phyloP scores from a whole-genome alignment of 2,888 invertebrate species.

The Nomada fabriciana region DNA sequence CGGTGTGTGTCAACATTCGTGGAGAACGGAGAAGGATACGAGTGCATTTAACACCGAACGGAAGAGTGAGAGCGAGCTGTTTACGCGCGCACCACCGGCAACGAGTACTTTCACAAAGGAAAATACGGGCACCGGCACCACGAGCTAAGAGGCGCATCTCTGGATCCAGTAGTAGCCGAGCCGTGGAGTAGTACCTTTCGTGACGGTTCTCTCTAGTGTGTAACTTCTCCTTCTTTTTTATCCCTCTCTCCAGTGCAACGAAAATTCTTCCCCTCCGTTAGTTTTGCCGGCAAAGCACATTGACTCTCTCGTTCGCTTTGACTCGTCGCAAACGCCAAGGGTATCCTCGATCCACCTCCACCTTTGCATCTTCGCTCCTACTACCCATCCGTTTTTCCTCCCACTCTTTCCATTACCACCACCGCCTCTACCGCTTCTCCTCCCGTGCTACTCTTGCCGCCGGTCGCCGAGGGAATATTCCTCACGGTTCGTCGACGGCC shows the following conservation, averaged over 20 bases:
- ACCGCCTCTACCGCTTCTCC: constrained; percentile 24
- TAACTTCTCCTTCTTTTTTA: constrained; percentile 52
- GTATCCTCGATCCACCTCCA: constrained; percentile 57
- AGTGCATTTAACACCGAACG: constrained; percentile 18
- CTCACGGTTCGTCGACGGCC: constrained; percentile 68
- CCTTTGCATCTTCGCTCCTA: constrained; percentile 30
- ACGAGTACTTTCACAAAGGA: constrained; percentile 54
- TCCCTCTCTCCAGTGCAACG: constrained; percentile 27
- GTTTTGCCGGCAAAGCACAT: constrained; percentile 39
- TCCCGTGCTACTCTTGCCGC: constrained; percentile 45
- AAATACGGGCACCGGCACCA: constrained; percentile 48
- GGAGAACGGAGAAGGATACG: constrained; percentile 18
- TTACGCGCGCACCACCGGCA: constrained; percentile 13
- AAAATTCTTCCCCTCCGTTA: constrained; percentile 50
- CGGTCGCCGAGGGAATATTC: constrained; percentile 69
- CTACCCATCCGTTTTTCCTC: constrained; percentile 37
- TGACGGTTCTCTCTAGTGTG: constrained; percentile 50
- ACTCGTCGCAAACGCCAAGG: constrained; percentile 60
- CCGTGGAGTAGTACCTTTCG: constrained; percentile 70
- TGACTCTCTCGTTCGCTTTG: constrained; percentile 54
- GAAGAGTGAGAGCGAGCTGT: constrained; percentile 25
- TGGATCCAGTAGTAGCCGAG: constrained; percentile 74
- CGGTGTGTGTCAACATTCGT: neutral
- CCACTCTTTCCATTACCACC: constrained; percentile 26
- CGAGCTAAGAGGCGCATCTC: constrained; percentile 63